Conservation (phyloP, 1,140 invertebrate species). For the Pollicipes pollicipes region DNA sequence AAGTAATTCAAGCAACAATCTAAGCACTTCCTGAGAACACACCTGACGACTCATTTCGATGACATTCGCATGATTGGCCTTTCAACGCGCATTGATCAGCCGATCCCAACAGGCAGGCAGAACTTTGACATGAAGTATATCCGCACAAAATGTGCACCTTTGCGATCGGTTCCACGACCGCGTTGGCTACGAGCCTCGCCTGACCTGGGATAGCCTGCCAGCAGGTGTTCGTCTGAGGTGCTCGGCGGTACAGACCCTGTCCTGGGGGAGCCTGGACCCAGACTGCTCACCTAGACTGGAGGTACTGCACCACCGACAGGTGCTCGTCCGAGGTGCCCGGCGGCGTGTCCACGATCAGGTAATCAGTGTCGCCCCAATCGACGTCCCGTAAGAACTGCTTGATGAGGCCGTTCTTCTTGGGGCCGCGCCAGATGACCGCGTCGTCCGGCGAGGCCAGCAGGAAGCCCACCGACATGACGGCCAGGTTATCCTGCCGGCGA, state of each 20-base stretch:
- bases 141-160: no score
- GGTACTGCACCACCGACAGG: constrained; percentile 47
- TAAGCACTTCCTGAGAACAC: no score
- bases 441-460: constrained; percentile 58
- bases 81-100: no score
- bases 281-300: constrained; percentile 29
- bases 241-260: neutral
- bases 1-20: no score
- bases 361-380: constrained; percentile 77
- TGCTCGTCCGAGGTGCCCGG: constrained; percentile 95
- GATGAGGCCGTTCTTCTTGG: constrained; percentile 78
- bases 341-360: constrained; percentile 78
- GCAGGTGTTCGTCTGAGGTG: neutral
- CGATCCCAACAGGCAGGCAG: no score
- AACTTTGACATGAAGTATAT: no score
- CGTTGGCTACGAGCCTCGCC: neutral
- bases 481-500: constrained; percentile 53
- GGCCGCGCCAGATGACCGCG: constrained; percentile 88
- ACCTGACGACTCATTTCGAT: no score
- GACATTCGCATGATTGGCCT: no score
- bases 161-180: neutral
- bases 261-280: no score
- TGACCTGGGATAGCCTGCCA: constrained; percentile 21
- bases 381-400: constrained; percentile 86
- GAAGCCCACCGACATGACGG: constrained; percentile 86